Evolutionary conservation across 92 coral and sea anemone species (phyloP).

Genomic region (Metridium senile): DNA sequence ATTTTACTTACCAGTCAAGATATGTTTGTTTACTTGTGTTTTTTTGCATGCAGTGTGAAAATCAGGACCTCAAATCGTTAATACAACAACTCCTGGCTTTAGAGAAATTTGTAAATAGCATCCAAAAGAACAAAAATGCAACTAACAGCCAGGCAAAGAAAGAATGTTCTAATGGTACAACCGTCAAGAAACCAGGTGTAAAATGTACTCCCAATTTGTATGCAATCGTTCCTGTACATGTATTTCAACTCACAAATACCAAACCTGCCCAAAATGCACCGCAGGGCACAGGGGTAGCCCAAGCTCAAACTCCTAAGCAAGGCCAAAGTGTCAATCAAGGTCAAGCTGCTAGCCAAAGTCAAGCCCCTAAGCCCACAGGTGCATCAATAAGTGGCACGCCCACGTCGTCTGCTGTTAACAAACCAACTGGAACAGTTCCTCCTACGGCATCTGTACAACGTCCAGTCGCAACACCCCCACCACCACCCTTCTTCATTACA

Average conservation of each 20-base stretch:
- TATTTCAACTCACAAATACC: not conserved
- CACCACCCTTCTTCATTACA: slow-evolving; percentile 19
- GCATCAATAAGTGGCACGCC: not conserved
- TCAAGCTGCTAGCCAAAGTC: not conserved
- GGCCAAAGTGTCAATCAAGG: not conserved
- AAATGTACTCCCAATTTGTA: not conserved
- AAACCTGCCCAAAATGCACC: slow-evolving; percentile 15
- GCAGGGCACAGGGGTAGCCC: not conserved
- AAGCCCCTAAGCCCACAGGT: slow-evolving; percentile 3
- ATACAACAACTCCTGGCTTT: slow-evolving; percentile 27
- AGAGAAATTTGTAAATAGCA: slow-evolving; percentile 24
- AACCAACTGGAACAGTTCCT: slow-evolving; percentile 3
- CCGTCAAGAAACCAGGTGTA: not conserved
- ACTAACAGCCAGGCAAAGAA: not conserved
- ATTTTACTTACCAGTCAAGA: too few species aligned
- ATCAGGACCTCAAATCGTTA: slow-evolving; percentile 14
- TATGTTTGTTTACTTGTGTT: not conserved
- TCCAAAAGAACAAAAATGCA: not conserved
- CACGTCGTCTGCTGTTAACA: not conserved
- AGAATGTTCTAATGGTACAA: not conserved
- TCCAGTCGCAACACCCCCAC: slow-evolving; percentile 19
- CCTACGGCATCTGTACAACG: slow-evolving; percentile 7
- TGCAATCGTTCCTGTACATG: slow-evolving; percentile 21
- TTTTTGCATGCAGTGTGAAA: slow-evolving; percentile 15
- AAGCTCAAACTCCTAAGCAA: not conserved